Conservation (phyloP, 2,797 vertebrate species). For the Tragopan temminckii region DNA sequence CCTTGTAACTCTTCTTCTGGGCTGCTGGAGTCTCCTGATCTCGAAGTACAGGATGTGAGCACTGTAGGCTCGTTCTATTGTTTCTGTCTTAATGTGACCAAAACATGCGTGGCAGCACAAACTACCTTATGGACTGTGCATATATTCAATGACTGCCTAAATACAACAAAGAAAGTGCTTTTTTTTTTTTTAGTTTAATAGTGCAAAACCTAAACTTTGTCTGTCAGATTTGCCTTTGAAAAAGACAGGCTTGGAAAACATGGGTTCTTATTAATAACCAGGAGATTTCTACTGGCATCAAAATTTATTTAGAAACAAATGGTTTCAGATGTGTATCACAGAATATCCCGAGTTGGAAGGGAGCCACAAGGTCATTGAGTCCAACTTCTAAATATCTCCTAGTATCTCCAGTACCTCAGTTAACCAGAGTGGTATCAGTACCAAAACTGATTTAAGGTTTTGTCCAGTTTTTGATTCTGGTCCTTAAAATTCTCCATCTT, state of each 20-base stretch:
- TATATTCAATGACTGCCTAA: neutral
- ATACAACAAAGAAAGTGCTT: neutral
- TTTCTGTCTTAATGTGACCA: neutral
- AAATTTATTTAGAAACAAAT: neutral
- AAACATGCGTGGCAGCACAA: neutral
- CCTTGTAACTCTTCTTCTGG: neutral
- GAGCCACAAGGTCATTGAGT: neutral
- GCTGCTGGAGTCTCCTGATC: neutral
- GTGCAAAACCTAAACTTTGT: neutral
- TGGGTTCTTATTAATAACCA: neutral
- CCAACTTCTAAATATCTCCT: neutral
- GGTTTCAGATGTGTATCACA: neutral
- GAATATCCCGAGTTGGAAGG: neutral
- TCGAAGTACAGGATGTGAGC: neutral
- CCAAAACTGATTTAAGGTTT: neutral
- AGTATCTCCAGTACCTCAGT: neutral
- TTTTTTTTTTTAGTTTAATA: neutral
- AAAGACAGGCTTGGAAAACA: neutral
- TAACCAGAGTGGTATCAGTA: neutral
- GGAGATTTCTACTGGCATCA: neutral
- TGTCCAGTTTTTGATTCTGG: neutral
- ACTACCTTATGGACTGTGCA: neutral
- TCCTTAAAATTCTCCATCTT: neutral
- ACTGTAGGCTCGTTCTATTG: neutral
- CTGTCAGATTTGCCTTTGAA: neutral